Conservation (phyloP, 2,113 vertebrate genomes). For the Pterocles burchelli region DNA sequence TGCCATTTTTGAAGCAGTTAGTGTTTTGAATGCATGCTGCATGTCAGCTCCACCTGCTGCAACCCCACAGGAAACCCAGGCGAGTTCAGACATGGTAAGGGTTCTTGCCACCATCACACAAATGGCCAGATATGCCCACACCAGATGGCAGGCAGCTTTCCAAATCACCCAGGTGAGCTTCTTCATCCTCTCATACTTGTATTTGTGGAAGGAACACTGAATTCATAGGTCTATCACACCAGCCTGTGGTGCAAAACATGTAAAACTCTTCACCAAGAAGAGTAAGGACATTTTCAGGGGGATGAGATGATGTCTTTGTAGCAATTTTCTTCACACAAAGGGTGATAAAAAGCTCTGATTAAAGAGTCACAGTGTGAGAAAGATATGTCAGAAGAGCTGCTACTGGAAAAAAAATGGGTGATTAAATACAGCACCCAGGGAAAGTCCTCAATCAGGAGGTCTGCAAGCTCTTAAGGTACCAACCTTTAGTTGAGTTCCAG, state of each 20-base stretch:
- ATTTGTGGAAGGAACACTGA: not conserved
- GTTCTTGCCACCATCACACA: not conserved
- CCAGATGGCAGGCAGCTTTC: slow-evolving; percentile 23
- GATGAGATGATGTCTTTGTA: not conserved
- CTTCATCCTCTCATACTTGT: not conserved
- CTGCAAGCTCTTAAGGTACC: not conserved
- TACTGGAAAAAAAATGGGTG: not conserved
- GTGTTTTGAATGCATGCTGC: not conserved
- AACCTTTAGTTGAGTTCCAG: not conserved
- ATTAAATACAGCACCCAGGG: not conserved
- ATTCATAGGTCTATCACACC: not conserved
- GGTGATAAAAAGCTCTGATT: not conserved
- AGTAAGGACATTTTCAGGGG: not conserved
- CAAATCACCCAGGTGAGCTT: slow-evolving; percentile 8
- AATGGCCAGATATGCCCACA: not conserved
- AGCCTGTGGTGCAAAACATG: not conserved
- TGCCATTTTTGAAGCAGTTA: not conserved
- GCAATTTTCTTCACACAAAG: not conserved
- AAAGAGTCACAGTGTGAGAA: not conserved
- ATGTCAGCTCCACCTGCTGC: not conserved
- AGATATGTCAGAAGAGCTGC: not conserved
- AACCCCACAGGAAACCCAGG: not conserved
- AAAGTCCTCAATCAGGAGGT: not conserved
- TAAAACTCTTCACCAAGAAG: not conserved
- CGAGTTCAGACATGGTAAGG: not conserved